Base-by-base conservation (phyloP, 2,113 vertebrate species). In the Pelusios castaneus region DNA sequence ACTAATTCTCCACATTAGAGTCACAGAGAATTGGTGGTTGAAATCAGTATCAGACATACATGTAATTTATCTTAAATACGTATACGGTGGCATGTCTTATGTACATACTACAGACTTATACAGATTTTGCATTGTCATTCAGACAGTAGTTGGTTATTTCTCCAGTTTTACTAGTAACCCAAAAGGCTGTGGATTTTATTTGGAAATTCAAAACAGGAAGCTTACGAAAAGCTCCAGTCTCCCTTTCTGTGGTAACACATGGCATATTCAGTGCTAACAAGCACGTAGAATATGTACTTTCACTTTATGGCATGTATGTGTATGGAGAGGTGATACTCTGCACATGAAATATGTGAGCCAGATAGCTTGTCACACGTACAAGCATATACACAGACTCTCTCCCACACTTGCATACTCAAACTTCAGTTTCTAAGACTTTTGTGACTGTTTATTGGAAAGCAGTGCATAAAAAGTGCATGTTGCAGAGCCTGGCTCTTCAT, bases 51-150 rank as follows among this genome's bases (percentile, higher is more conserved):
- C 90, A 70, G 19, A 22, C 63, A 70, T 21, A 10, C 34, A 38
- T 22, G n/a, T 8, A n/a, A 17, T 95, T 94, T 90, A 89, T 92
- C 73, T 89, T 90, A 90, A 95, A 89, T 95, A 90, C 90, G 92
- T 96, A 84, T 52, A 38, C n/a, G 93, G 75, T 80, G 80, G 77
- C 87, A 92, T 76, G n/a, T 58, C 31, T 85, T 91, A 2, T 3
- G 78, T 89, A 82, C 3, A 5, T 70, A 81, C 38, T 83, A 90
- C 70, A 91, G 82, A 12, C 83, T 52, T 3, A 22, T 91, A 95
- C 84, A 47, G 63, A 49, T 96, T 80, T 52, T 80, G 8, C 56
- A 51, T 87, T 87, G 63, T 58, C 45, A 84, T 91, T 93, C 84
- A 84, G 73, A 67, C 22, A 34, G 80, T 22, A 82, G 45, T 63